Percentiles rank a stretch among this genome's conserved stretches.
These are phyloP conservation scores for Syngnathus typhle DNA, from an alignment of 2,113 vertebrate genomes.

Conservation along the genomic window DNA sequence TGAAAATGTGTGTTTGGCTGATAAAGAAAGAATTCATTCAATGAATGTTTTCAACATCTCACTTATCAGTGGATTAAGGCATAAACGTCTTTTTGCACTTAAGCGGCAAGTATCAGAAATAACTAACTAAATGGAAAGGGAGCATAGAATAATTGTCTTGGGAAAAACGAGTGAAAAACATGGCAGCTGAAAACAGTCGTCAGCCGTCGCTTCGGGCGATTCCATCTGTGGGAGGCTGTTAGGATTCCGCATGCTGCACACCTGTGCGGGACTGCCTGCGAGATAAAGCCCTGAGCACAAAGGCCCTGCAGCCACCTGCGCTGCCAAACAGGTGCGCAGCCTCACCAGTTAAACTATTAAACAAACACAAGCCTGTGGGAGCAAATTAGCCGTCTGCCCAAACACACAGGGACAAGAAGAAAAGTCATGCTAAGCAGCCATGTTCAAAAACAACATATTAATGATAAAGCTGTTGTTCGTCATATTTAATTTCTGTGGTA, in stretches of 20 bases:
- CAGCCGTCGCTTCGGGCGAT: slow-evolving; percentile 51
- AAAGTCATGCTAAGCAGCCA: slow-evolving; percentile 56
- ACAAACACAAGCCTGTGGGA: slow-evolving; percentile 69
- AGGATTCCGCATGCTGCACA: slow-evolving; percentile 64
- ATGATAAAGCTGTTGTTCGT: background rate
- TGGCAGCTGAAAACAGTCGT: slow-evolving; percentile 46
- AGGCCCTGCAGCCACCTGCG: slow-evolving; percentile 65
- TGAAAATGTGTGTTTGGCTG: too few relatives aligned
- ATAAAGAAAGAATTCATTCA: too few relatives aligned
- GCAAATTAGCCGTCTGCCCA: slow-evolving; percentile 62
- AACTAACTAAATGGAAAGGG: slow-evolving; percentile 47
- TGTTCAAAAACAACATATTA: slow-evolving; percentile 15
- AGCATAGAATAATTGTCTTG: slow-evolving; percentile 51
- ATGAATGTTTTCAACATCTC: slow-evolving; percentile 29
- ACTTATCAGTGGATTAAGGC: slow-evolving; percentile 47
- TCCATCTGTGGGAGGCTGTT: slow-evolving; percentile 67
- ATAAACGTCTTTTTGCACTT: slow-evolving; percentile 39
- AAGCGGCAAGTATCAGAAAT: slow-evolving; percentile 46
- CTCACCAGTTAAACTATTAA: slow-evolving; percentile 72
- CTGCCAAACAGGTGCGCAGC: slow-evolving; percentile 68
- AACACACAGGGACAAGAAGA: slow-evolving; percentile 50
- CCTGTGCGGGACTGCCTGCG: slow-evolving; percentile 67
- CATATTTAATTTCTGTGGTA: background rate
- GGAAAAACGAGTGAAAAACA: slow-evolving; percentile 44
- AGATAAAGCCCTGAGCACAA: slow-evolving; percentile 58